These are phyloP conservation scores for Monoplex corrugatus DNA, from an alignment of 2,888 invertebrate genomes.

Conservation along the genomic window DNA sequence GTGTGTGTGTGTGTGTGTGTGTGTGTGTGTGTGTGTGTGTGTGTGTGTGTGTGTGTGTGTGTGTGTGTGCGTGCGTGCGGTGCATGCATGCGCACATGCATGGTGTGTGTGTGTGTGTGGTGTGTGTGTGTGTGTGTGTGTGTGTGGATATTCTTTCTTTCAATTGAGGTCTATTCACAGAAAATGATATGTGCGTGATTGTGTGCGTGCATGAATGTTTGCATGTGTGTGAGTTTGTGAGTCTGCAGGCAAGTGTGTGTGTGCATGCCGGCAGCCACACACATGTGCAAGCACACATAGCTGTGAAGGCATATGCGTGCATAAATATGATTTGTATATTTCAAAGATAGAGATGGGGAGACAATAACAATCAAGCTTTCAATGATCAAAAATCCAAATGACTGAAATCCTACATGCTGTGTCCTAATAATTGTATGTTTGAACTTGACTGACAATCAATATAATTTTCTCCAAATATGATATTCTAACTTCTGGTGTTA, in stretches of 20 bases:
- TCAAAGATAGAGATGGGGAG: background rate
- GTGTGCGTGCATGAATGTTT: background rate
- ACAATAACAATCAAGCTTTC: background rate
- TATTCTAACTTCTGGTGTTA: no score
- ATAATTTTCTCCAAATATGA: no score
- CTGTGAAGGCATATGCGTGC: background rate
- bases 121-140: background rate
- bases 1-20: constrained; percentile 17
- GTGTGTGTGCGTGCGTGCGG: background rate
- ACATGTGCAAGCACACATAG: background rate
- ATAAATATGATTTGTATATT: background rate
- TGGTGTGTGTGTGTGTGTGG: background rate
- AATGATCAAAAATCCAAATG: no score
- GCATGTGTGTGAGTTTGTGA: background rate
- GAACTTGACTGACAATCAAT: no score
- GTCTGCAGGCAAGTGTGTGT: background rate
- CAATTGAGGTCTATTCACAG: no score
- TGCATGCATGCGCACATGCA: background rate
- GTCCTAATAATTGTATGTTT: no score
- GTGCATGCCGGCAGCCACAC: background rate
- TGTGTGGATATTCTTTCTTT: background rate
- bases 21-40: constrained; percentile 12
- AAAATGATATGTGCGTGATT: background rate
- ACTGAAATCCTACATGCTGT: no score
- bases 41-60: background rate